phyloP scores from a whole-genome alignment of 2,797 vertebrate genomes.

The Falco biarmicus region DNA sequence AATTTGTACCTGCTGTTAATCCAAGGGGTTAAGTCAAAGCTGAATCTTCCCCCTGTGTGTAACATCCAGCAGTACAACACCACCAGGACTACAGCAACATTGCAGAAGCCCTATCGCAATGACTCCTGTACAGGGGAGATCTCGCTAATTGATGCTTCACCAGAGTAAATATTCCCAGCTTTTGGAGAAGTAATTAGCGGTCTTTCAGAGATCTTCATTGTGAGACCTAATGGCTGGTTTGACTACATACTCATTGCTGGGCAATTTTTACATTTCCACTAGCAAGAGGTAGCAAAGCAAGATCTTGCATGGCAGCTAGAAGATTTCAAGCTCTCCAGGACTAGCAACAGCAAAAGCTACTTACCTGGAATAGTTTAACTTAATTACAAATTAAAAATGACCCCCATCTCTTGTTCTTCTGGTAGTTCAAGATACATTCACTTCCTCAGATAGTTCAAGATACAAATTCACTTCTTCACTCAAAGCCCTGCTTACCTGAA shows the following conservation, averaged over 20 bases:
- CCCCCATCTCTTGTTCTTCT: not conserved
- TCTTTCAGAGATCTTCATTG: not conserved
- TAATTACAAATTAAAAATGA: not conserved
- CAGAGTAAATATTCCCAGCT: not conserved
- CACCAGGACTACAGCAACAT: not conserved
- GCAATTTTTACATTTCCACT: not conserved
- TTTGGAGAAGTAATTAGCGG: not conserved
- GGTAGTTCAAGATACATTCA: not conserved
- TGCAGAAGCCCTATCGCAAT: not conserved
- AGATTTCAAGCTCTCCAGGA: not conserved
- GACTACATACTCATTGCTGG: not conserved
- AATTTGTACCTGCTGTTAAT: not conserved
- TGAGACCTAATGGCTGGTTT: not conserved
- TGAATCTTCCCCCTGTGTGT: not conserved
- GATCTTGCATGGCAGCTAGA: not conserved
- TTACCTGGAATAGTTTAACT: not conserved
- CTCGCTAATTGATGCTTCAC: not conserved
- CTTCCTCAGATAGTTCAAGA: not conserved
- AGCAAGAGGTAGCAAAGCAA: not conserved
- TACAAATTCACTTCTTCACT: not conserved
- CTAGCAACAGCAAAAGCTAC: not conserved
- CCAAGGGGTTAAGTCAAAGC: not conserved
- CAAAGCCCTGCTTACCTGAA: not conserved
- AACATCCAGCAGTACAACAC: not conserved
- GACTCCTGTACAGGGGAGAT: not conserved